These are phyloP conservation scores for Jordanella pulchra DNA, from an alignment of 2,797 vertebrate genomes.

Conservation along the genomic window DNA sequence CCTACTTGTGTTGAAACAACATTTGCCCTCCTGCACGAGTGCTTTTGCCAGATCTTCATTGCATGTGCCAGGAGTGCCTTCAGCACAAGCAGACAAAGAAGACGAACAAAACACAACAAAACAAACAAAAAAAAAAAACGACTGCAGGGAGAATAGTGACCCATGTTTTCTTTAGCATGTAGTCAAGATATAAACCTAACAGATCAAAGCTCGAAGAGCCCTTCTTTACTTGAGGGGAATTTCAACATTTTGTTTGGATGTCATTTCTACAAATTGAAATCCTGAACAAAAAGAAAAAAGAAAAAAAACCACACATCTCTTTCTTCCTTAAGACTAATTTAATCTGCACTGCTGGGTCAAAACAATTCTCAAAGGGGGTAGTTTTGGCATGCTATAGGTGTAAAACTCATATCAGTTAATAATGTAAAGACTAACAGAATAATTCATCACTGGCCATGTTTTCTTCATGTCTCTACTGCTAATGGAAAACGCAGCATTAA, in stretches of 20 bases:
- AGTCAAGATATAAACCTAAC: constrained; percentile 24
- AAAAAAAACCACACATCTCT: constrained; percentile 14
- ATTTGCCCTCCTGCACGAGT: constrained; percentile 46
- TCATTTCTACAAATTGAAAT: constrained; percentile 19
- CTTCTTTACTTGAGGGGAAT: constrained; percentile 6
- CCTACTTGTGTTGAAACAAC: constrained; percentile 36
- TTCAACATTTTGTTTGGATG: constrained; percentile 17
- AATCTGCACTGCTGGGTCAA: constrained; percentile 29
- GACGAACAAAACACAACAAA: too few species aligned
- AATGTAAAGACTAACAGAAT: constrained; percentile 15
- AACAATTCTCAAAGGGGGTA: constrained; percentile 28
- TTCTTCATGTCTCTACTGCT: background rate
- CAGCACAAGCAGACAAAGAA: constrained; percentile 33
- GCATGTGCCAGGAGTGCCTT: constrained; percentile 39
- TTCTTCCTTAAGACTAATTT: constrained; percentile 34
- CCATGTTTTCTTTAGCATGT: constrained; percentile 19
- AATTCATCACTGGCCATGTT: constrained; percentile 9
- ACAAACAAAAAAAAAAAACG: constrained; percentile 23
- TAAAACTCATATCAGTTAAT: constrained; percentile 18
- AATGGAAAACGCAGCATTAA: constrained; percentile 10
- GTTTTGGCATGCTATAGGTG: constrained; percentile 25
- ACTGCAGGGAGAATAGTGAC: constrained; percentile 27
- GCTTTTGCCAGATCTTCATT: constrained; percentile 36
- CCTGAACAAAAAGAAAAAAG: constrained; percentile 21
- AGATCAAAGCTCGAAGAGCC: constrained; percentile 17